phyloP scores from a whole-genome alignment of 2,797 vertebrate genomes.

The Hippopotamyrus pictus region DNA sequence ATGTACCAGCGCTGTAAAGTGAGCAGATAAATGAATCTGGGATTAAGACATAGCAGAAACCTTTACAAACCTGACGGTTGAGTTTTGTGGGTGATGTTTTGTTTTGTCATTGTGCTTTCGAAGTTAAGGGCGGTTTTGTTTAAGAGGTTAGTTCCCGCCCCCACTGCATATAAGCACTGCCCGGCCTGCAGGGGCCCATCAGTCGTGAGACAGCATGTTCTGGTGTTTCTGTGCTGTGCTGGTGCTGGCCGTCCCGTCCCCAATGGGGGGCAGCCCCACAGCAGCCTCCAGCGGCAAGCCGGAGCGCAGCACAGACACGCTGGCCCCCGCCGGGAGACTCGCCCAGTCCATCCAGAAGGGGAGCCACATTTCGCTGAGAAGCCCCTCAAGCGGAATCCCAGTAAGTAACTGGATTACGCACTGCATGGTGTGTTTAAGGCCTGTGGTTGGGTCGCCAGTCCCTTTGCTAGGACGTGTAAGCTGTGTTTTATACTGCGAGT shows the following conservation, averaged over 20 bases:
- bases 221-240: constrained; percentile 12
- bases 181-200: neutral
- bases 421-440: neutral
- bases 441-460: neutral
- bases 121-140: neutral
- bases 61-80: neutral
- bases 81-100: neutral
- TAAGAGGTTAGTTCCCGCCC: neutral
- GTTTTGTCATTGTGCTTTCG: neutral
- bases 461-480: neutral
- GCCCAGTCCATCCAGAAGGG: neutral
- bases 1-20: neutral
- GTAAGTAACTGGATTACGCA: neutral
- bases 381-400: neutral
- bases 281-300: neutral
- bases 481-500: neutral
- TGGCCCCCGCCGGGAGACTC: neutral
- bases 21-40: neutral
- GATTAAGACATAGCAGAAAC: neutral
- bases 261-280: neutral
- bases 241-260: constrained; percentile 7
- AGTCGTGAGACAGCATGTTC: constrained; percentile 10
- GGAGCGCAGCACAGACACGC: neutral
- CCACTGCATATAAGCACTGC: neutral
- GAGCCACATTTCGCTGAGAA: neutral